A percentile compares a stretch with the other conserved stretches of the same genome.
These are phyloP conservation scores for Mohoua ochrocephala DNA, from an alignment of 2,113 vertebrate species.

Conservation along the genomic window DNA sequence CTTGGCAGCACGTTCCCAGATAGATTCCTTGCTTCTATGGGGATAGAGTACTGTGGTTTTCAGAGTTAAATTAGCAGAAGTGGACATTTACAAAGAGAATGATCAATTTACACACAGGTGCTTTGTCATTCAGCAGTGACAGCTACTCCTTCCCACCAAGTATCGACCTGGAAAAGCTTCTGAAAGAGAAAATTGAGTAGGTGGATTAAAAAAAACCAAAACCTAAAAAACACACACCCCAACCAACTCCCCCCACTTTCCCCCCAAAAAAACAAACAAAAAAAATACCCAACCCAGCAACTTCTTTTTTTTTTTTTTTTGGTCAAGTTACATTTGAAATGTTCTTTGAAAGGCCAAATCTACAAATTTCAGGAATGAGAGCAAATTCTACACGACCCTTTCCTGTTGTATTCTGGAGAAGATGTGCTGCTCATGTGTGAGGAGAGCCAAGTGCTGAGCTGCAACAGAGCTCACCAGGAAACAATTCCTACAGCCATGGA, in stretches of 20 bases:
- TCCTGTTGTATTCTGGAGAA: not conserved
- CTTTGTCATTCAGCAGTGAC: not conserved
- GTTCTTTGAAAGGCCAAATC: not conserved
- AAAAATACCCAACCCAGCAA: not conserved
- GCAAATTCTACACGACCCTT: not conserved
- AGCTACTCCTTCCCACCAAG: not conserved
- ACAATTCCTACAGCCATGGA: not conserved
- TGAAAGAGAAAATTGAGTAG: not conserved
- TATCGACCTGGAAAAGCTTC: not conserved
- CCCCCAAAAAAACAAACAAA: not conserved
- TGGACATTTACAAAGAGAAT: not conserved
- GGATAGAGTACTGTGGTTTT: not conserved
- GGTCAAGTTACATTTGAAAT: not conserved
- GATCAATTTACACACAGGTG: not conserved
- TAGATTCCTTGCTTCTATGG: not conserved
- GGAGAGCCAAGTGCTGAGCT: not conserved
- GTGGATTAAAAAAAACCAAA: not conserved
- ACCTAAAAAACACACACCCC: not conserved
- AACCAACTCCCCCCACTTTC: fast-evolving
- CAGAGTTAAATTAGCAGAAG: not conserved
- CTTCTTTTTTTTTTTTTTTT: not conserved
- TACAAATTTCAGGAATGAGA: not conserved
- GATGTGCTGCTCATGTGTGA: not conserved
- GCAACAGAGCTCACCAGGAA: not conserved
- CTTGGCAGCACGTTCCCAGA: not conserved